Conservation (phyloP, 2,113 vertebrate genomes). For the Apteryx owenii region DNA sequence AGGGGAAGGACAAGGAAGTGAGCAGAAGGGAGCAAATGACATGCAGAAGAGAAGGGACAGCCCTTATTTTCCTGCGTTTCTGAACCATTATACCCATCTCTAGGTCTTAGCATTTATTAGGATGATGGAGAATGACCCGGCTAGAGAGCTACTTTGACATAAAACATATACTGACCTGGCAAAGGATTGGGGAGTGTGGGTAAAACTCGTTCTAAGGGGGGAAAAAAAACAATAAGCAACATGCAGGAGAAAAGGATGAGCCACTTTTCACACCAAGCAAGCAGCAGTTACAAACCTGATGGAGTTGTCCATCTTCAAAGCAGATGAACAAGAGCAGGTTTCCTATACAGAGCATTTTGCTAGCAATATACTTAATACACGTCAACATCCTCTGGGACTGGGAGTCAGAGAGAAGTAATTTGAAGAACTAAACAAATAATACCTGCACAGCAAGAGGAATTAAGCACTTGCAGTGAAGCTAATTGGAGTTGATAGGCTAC, state of each 20-base stretch:
- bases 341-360: constrained; percentile 21
- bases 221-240: constrained; percentile 82
- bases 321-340: constrained; percentile 14
- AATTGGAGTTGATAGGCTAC: constrained; percentile 38
- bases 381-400: neutral
- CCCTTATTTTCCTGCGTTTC: neutral
- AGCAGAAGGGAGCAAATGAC: neutral
- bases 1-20: neutral
- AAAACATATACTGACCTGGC: constrained; percentile 87
- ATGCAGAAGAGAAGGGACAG: neutral
- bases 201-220: constrained; percentile 84
- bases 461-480: constrained; percentile 28
- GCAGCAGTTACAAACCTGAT: constrained; percentile 72
- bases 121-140: constrained; percentile 84
- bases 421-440: constrained; percentile 56
- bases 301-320: constrained; percentile 32
- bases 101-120: constrained; percentile 37
- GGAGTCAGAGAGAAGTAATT: constrained; percentile 9
- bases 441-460: constrained; percentile 41
- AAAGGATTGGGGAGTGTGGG: constrained; percentile 84
- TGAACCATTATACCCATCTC: constrained; percentile 1
- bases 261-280: constrained; percentile 64
- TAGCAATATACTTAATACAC: neutral
- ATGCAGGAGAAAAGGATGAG: constrained; percentile 68
- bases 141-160: constrained; percentile 70